Conservation (phyloP, 2,888 invertebrate genomes). For the Lasioglossum figueresi region DNA sequence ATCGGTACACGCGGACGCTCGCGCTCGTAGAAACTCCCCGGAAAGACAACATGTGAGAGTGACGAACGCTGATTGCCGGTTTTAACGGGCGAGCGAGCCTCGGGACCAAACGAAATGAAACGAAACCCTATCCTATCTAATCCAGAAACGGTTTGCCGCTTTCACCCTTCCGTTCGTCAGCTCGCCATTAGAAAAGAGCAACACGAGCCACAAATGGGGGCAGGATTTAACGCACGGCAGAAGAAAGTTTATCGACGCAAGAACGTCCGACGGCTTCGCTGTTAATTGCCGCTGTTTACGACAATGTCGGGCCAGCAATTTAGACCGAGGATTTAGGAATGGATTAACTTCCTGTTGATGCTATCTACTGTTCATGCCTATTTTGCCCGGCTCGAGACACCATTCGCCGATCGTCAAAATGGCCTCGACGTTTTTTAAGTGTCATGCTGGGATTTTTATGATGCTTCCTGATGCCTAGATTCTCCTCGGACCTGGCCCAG, state of each 20-base stretch:
- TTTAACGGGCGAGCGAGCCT: constrained; percentile 18
- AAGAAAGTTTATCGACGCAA: constrained; percentile 35
- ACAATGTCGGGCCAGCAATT: background rate
- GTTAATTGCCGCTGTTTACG: constrained; percentile 41
- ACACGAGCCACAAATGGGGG: constrained; percentile 14
- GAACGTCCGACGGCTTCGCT: background rate
- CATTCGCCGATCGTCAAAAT: background rate
- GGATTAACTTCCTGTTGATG: constrained; percentile 23
- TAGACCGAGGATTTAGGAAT: constrained; percentile 7
- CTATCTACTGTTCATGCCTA: constrained; percentile 3
- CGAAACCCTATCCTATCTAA: constrained; percentile 35
- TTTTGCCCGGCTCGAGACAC: background rate
- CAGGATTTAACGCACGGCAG: constrained; percentile 16
- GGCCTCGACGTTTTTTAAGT: background rate
- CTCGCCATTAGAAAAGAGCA: constrained; percentile 46
- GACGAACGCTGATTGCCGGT: constrained; percentile 38
- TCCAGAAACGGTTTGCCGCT: constrained; percentile 52
- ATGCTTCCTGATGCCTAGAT: background rate
- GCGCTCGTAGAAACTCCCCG: constrained; percentile 23
- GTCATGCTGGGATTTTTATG: background rate
- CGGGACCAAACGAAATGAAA: background rate
- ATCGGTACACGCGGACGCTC: background rate
- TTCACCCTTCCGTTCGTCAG: constrained; percentile 65
- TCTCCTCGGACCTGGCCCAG: background rate
- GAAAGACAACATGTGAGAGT: constrained; percentile 2